A percentile compares a stretch with the other conserved stretches of the same genome.
phyloP scores from a whole-genome alignment of 2,797 vertebrate species.

The Cheracebus regulus region DNA sequence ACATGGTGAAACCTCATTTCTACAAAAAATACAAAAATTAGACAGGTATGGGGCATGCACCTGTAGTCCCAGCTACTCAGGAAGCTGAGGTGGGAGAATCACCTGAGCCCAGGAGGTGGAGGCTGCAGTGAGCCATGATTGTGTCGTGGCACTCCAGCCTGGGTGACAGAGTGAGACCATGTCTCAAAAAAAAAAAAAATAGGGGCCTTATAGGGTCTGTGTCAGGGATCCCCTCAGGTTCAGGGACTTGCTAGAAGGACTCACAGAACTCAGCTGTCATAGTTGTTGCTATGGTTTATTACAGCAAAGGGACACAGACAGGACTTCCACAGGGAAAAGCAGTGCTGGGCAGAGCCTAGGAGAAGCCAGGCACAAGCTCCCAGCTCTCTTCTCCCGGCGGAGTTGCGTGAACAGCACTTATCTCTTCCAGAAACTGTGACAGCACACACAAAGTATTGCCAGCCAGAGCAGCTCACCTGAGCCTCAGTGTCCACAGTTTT shows the following conservation, averaged over 20 bases:
- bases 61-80: neutral
- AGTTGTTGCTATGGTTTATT: neutral
- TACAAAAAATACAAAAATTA: neutral
- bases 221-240: neutral
- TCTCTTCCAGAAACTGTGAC: neutral
- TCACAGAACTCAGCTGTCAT: neutral
- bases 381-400: neutral
- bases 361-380: neutral
- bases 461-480: neutral
- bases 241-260: neutral
- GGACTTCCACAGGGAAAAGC: neutral
- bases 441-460: neutral
- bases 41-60: neutral
- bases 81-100: neutral
- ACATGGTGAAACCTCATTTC: neutral
- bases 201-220: neutral
- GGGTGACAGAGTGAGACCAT: neutral
- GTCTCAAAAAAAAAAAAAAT: neutral
- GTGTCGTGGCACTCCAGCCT: neutral
- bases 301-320: neutral
- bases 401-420: neutral
- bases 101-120: neutral
- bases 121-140: neutral
- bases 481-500: neutral
- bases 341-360: too few species aligned